These are phyloP conservation scores for Phodopus roborovskii DNA, from an alignment of 2,113 vertebrate species.

Conservation along the genomic window DNA sequence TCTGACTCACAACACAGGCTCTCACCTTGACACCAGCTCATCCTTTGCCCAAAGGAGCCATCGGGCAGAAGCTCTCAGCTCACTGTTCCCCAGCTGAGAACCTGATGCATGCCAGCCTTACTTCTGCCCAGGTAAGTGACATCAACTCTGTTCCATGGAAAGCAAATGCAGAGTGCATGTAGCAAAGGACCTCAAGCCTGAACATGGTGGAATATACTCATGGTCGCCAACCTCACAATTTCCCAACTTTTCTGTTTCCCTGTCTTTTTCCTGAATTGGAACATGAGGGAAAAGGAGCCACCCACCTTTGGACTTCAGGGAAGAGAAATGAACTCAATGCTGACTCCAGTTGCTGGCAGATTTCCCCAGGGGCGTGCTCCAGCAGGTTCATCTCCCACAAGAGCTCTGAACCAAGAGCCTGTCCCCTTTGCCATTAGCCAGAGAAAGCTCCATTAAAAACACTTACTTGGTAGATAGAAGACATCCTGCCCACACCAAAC, in stretches of 20 bases:
- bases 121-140: neutral
- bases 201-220: neutral
- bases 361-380: neutral
- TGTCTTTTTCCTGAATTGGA: neutral
- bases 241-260: neutral
- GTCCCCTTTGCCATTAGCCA: conserved; percentile 44
- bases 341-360: neutral
- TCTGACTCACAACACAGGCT: neutral
- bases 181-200: neutral
- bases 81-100: neutral
- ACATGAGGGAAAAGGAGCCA: neutral
- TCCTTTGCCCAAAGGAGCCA: no score
- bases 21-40: neutral
- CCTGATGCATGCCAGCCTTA: neutral
- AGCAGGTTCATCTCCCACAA: conserved; percentile 17
- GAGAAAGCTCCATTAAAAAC: conserved; percentile 44
- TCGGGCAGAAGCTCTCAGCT: no score
- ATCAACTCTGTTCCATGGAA: neutral
- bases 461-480: neutral
- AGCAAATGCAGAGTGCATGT: neutral
- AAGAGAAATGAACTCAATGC: neutral
- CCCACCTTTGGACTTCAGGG: neutral
- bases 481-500: neutral
- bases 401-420: conserved; percentile 1
- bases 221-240: neutral